These are phyloP conservation scores for Myrmecobius fasciatus DNA, from an alignment of 2,113 vertebrate genomes.

Conservation along the genomic window DNA sequence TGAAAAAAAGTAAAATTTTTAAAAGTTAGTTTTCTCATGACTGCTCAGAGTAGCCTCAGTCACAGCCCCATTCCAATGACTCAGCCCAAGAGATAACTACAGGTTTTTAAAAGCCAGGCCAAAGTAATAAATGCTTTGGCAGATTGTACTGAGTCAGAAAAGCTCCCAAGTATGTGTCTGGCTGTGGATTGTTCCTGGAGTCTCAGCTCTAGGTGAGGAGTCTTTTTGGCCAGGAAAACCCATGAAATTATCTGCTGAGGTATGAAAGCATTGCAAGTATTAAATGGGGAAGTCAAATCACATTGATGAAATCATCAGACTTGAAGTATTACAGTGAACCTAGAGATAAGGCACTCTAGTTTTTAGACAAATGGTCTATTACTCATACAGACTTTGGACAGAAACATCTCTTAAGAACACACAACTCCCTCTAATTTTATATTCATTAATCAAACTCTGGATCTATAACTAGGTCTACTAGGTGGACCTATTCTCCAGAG, in stretches of 20 bases:
- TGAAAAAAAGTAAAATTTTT: not conserved
- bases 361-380: not conserved
- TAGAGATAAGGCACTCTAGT: not conserved
- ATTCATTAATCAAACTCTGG: not conserved
- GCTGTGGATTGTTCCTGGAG: not conserved
- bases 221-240: not conserved
- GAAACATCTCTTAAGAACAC: conserved; percentile 24
- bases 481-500: conserved; percentile 7
- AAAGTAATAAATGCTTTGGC: not conserved
- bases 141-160: not conserved
- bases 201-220: not conserved
- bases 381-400: not conserved
- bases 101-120: not conserved
- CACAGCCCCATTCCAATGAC: not conserved
- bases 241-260: not conserved
- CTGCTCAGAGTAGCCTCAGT: not conserved
- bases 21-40: not conserved
- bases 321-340: not conserved
- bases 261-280: not conserved
- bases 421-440: conserved; percentile 21
- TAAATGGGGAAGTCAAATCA: not conserved
- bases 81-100: not conserved
- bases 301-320: not conserved
- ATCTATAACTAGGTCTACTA: conserved; percentile 8
- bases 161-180: not conserved